A percentile compares a stretch with the other conserved stretches of the same genome.
phyloP scores from a whole-genome alignment of 2,888 invertebrate genomes.

The Lydus trimaculatus region DNA sequence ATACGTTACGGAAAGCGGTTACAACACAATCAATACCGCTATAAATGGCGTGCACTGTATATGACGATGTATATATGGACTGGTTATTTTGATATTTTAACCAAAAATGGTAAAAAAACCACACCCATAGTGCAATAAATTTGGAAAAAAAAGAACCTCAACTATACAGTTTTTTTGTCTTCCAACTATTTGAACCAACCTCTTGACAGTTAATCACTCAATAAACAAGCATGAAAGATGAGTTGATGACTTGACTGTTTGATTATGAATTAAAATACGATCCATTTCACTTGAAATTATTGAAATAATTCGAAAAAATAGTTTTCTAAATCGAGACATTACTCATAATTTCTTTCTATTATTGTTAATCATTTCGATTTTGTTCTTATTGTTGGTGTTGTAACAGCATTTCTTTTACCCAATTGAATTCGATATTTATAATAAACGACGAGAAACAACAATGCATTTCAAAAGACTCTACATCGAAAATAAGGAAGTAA shows the following conservation, averaged over 20 bases:
- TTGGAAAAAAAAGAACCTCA: neutral
- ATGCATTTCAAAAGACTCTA: neutral
- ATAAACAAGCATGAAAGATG: neutral
- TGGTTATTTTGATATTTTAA: conserved; percentile 5
- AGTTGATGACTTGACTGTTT: neutral
- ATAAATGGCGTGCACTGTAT: too few species aligned
- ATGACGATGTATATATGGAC: neutral
- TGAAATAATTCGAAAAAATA: neutral
- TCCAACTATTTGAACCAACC: neutral
- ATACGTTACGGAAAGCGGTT: too few species aligned
- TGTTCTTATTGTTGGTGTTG: neutral
- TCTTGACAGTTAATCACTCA: neutral
- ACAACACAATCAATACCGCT: too few species aligned
- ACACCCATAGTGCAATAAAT: conserved; percentile 13
- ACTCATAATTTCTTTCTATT: neutral
- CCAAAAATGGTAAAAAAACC: conserved; percentile 26
- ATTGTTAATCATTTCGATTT: neutral
- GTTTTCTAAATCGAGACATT: neutral
- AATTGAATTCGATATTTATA: conserved; percentile 2
- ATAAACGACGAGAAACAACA: neutral
- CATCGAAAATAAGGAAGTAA: neutral
- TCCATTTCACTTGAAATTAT: too few species aligned
- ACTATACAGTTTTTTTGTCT: neutral
- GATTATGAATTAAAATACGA: neutral
- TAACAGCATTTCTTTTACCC: neutral